Conservation (phyloP, 1,140 invertebrate species). For the Rhopalosiphum padi region DNA sequence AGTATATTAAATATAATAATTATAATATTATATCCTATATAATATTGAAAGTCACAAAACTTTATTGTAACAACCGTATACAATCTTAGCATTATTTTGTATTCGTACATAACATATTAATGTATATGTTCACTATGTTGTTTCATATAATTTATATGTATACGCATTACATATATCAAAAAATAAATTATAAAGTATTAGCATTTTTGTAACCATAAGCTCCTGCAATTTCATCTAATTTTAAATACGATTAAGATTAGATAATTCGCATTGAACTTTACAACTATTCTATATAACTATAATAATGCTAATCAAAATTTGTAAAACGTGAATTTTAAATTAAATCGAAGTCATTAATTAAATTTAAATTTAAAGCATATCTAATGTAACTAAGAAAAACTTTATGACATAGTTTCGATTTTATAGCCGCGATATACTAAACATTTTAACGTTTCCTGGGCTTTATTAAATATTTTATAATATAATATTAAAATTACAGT, state of each 20-base stretch:
- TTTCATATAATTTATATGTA: too few relatives aligned
- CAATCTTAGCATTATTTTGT: not conserved
- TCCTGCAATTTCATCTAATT: not conserved
- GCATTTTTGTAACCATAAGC: not conserved
- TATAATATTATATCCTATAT: not conserved
- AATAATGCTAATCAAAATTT: not conserved
- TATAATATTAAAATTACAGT: not conserved
- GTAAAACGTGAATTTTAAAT: not conserved
- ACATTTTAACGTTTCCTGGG: not conserved
- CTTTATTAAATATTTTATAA: not conserved
- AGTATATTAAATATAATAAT: not conserved
- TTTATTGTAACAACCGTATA: not conserved
- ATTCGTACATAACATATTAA: not conserved
- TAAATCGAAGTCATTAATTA: not conserved
- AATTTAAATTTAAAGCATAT: not conserved
- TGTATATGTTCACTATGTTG: too few relatives aligned
- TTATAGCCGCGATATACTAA: not conserved
- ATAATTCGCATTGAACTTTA: not conserved
- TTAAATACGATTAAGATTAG: not conserved
- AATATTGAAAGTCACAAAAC: not conserved
- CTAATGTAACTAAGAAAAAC: not conserved
- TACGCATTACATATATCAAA: not conserved
- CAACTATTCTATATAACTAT: not conserved
- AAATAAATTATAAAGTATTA: not conserved
- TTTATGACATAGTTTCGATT: not conserved